Conservation (phyloP, 1,140 invertebrate genomes). For the Eulimnadia texana region DNA sequence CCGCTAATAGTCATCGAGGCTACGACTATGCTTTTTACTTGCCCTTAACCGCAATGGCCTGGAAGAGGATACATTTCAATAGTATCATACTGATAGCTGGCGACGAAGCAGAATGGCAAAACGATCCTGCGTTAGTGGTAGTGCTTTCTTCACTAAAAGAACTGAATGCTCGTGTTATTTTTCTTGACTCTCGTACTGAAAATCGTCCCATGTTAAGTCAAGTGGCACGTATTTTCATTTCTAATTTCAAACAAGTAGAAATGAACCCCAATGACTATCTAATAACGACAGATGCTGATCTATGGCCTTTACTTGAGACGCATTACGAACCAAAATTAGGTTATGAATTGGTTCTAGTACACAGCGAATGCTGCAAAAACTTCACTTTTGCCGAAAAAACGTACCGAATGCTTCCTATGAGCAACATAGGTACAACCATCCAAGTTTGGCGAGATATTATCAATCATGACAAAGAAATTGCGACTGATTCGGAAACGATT, state of each 20-base stretch:
- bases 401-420: conserved; percentile 3
- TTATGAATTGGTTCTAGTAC: neutral
- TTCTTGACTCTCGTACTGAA: neutral
- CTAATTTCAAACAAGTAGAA: neutral
- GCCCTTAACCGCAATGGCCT: neutral
- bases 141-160: neutral
- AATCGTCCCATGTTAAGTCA: conserved; percentile 1
- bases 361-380: neutral
- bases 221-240: neutral
- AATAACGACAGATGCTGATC: conserved; percentile 2
- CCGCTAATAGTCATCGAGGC: neutral
- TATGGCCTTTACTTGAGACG: neutral
- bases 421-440: neutral
- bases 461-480: neutral
- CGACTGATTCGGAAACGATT: neutral
- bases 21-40: conserved; percentile 6
- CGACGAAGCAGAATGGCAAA: neutral
- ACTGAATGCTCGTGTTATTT: neutral
- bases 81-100: neutral
- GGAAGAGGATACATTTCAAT: neutral
- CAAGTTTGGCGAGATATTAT: neutral
- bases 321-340: neutral
- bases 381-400: neutral
- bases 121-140: neutral
- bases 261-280: neutral